Evolutionary conservation across 1,140 invertebrate genomes (phyloP), one percentile per base, ranked within the genome.

Genomic region (Augochlora pura): DNA sequence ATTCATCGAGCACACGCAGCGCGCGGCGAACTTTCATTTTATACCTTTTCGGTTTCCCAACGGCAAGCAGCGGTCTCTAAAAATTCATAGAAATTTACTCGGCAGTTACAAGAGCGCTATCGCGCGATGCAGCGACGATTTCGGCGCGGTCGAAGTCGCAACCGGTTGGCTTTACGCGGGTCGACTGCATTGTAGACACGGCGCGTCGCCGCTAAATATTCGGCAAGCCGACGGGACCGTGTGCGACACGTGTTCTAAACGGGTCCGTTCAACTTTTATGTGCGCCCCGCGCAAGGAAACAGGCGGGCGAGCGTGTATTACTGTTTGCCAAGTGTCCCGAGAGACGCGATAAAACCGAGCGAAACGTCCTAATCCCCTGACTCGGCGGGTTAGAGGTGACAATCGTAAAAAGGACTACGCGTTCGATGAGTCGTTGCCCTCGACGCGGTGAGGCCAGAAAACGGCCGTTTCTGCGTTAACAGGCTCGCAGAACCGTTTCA

Each of bases 301-400:
- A 10, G 21, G 16, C 3, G 16, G n/a, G 16, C 12, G 59, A 77
- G 23, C 42, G 27, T 62, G 76, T 80, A 67, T 73, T 25, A 49
- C 32, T 52, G 63, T 75, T 80, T 80, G 32, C 77, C 6, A 75
- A 62, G 27, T 68, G n/a, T 23, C n/a, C 42, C 8, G 27, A 25
- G 32, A 62, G 54, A 67, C 16, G 12, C 54, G 63, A 54, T 60
- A 69, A 38, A 77, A n/a, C 16, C 39, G 27, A 69, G 27, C 3
- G 23, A 21, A 68, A 60, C 39, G 21, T 23, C 12, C 14, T 77
- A 69, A 69, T 60, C 9, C 9, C 25, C 74, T 18, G 42, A 25
- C 65, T 62, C 54, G 23, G 5, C 2, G 18, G 38, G 8, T 6
- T 9, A 67, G 57, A 76, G 73, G 64, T 68, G 73, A 68, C 73